Conservation (phyloP, 2,113 vertebrate genomes). For the Ranitomeya imitator region DNA sequence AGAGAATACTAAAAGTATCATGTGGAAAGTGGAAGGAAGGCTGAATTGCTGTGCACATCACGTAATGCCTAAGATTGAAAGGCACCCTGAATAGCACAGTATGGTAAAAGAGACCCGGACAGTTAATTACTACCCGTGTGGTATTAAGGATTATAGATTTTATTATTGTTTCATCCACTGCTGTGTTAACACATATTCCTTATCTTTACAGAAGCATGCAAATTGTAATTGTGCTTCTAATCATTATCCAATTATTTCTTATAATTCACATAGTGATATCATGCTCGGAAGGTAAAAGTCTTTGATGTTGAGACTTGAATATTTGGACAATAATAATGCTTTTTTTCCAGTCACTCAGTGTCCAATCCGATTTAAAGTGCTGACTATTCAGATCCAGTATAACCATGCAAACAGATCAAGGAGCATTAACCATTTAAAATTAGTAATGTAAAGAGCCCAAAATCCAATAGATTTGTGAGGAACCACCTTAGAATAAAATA, state of each 20-base stretch:
- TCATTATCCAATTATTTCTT: slow-evolving; percentile 50
- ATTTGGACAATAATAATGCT: slow-evolving; percentile 28
- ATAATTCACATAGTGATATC: slow-evolving; percentile 45
- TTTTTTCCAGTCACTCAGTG: slow-evolving; percentile 30
- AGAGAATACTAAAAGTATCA: slow-evolving; percentile 12
- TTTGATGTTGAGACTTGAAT: slow-evolving; percentile 44
- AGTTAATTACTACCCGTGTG: slow-evolving; percentile 42
- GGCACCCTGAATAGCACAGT: slow-evolving; percentile 32
- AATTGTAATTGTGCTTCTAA: slow-evolving; percentile 46
- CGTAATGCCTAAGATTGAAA: slow-evolving; percentile 38
- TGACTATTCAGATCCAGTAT: neutral
- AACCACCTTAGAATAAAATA: no score
- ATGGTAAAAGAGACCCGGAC: slow-evolving; percentile 25
- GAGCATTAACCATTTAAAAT: neutral
- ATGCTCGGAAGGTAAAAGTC: slow-evolving; percentile 16
- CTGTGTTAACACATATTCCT: slow-evolving; percentile 38
- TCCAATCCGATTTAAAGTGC: neutral
- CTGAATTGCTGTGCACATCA: slow-evolving; percentile 44
- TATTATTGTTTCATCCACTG: slow-evolving; percentile 43
- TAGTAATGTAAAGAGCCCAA: neutral
- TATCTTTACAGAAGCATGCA: slow-evolving; percentile 43
- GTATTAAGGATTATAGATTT: slow-evolving; percentile 46
- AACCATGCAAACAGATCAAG: neutral
- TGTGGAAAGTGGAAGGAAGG: neutral
- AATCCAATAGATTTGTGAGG: neutral